These are phyloP conservation scores for Oconnorella tubifera DNA, from an alignment of 2,888 invertebrate species.

Conservation along the genomic window DNA sequence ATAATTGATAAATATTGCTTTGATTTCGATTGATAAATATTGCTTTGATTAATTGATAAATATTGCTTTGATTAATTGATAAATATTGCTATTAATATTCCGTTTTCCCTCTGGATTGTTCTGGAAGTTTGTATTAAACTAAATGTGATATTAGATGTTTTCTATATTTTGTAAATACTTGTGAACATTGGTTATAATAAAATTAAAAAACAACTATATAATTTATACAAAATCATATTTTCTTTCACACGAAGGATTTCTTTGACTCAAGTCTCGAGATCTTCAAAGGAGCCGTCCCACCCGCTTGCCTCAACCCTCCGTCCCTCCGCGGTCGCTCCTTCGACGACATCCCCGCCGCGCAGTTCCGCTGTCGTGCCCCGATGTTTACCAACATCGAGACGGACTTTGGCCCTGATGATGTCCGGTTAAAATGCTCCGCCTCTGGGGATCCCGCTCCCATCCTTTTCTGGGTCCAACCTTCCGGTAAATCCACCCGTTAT, in stretches of 20 bases:
- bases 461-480: conserved; percentile 51
- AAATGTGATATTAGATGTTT: too few species aligned
- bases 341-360: conserved; percentile 40
- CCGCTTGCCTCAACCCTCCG: conserved; percentile 45
- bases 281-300: conserved; percentile 41
- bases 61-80: too few species aligned
- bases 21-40: too few species aligned
- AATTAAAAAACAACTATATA: too few species aligned
- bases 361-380: conserved; percentile 42
- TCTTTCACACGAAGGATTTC: conserved; percentile 44
- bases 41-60: too few species aligned
- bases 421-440: conserved; percentile 47
- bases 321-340: conserved; percentile 42
- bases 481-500: conserved; percentile 43
- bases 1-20: too few species aligned
- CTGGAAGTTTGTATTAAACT: too few species aligned
- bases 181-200: too few species aligned
- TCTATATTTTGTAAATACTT: too few species aligned
- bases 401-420: conserved; percentile 43
- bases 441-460: conserved; percentile 52
- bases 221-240: too few species aligned
- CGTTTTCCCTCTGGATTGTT: too few species aligned
- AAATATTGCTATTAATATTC: too few species aligned
- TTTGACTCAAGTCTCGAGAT: conserved; percentile 37
- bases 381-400: conserved; percentile 52